phyloP scores from a whole-genome alignment of 2,113 vertebrate genomes.

The Sigmodon hispidus region DNA sequence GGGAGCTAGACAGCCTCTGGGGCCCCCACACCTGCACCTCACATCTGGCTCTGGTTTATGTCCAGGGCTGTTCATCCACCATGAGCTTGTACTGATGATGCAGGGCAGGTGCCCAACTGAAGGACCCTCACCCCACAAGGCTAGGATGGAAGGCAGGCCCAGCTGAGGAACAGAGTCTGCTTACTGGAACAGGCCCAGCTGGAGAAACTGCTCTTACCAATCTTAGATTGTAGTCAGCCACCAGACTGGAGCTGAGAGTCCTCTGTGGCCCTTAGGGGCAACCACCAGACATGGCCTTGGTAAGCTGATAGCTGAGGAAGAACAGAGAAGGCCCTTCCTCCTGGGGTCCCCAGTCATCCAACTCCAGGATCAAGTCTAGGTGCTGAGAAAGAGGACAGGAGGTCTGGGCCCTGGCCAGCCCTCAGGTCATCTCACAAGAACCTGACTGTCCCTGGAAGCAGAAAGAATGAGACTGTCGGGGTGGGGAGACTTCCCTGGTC shows the following conservation, averaged over 20 bases:
- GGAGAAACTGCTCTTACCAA: not conserved
- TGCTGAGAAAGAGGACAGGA: not conserved
- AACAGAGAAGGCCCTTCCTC: not conserved
- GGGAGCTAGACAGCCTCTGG: not conserved
- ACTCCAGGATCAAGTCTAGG: not conserved
- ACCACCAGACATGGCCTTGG: no score
- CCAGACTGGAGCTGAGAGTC: not conserved
- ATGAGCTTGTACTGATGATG: not conserved
- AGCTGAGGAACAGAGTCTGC: not conserved
- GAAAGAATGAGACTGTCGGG: not conserved
- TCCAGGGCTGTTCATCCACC: fast-evolving
- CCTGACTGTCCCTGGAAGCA: not conserved
- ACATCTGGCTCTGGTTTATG: not conserved
- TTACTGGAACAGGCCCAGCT: not conserved
- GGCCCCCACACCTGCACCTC: not conserved
- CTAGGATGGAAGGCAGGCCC: not conserved
- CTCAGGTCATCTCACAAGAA: fast-evolving
- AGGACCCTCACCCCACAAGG: not conserved
- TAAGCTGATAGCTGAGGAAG: not conserved
- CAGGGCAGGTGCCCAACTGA: not conserved
- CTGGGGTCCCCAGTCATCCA: not conserved
- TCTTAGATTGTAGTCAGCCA: not conserved
- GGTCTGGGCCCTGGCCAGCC: not conserved
- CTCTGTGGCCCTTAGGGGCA: not conserved
- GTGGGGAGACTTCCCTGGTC: not conserved